These are phyloP conservation scores for Lepidocyrtoides sp. DNA, from an alignment of 2,888 invertebrate genomes.

Conservation along the genomic window DNA sequence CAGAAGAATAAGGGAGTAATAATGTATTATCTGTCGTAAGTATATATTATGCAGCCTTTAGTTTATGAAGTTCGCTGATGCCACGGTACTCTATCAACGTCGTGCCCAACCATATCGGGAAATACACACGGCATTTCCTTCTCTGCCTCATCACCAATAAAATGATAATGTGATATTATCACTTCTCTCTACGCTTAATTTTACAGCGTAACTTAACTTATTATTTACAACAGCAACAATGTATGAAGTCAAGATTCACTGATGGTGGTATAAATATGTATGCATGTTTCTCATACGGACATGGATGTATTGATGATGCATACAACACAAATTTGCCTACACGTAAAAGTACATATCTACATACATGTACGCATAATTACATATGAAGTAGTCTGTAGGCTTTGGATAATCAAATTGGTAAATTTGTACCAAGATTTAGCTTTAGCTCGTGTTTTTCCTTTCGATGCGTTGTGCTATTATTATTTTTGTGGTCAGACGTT, in stretches of 20 bases:
- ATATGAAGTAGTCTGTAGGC: too few species aligned
- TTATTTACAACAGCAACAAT: constrained; percentile 1
- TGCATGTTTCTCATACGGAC: too few species aligned
- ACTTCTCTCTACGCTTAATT: constrained; percentile 35
- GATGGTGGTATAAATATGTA: constrained; percentile 2
- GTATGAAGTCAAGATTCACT: neutral
- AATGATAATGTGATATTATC: constrained; percentile 44
- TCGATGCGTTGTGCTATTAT: too few species aligned
- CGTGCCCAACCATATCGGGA: constrained; percentile 70
- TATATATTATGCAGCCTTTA: neutral
- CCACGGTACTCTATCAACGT: constrained; percentile 71
- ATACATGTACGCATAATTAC: too few species aligned
- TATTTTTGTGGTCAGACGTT: too few species aligned
- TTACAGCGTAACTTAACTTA: constrained; percentile 4
- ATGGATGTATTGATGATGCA: too few species aligned
- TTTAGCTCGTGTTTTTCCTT: too few species aligned
- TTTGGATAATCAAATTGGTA: too few species aligned
- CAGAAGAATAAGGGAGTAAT: constrained; percentile 8
- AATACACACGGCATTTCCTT: constrained; percentile 70
- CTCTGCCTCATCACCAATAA: constrained; percentile 52
- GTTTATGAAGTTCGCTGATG: constrained; percentile 59
- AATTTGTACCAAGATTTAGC: too few species aligned
- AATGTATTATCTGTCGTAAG: constrained; percentile 59
- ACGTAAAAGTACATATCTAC: neutral
- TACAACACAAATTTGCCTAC: neutral